Percentiles rank a stretch among this genome's conserved stretches.
phyloP scores from a whole-genome alignment of 37 sponge, comb jelly and placozoan species.

The Dysidea cf. avara region DNA sequence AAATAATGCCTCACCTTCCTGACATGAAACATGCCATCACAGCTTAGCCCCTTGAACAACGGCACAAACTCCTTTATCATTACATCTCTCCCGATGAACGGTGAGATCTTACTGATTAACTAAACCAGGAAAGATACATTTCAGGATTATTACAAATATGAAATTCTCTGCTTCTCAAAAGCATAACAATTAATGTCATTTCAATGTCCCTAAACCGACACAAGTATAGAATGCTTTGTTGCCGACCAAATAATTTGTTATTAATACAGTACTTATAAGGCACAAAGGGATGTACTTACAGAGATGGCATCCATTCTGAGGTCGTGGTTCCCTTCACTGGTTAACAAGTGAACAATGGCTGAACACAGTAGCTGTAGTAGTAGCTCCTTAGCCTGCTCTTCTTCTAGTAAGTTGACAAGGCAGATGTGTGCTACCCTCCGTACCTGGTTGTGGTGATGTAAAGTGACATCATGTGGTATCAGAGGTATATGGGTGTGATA shows the following conservation, averaged over 20 bases:
- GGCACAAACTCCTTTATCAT: constrained; percentile 34
- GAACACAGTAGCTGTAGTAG: constrained; percentile 24
- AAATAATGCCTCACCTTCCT: constrained; percentile 24
- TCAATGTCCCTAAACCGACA: too few species aligned
- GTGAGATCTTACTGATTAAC: constrained; percentile 41
- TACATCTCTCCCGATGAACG: constrained; percentile 28
- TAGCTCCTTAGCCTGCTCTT: constrained; percentile 21
- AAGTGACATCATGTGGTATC: too few species aligned
- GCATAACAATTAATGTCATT: too few species aligned
- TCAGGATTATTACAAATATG: too few species aligned
- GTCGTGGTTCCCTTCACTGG: constrained; percentile 45
- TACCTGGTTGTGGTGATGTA: constrained; percentile 54
- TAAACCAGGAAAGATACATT: constrained; percentile 14
- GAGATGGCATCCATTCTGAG: constrained; percentile 39
- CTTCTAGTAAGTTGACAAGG: constrained; percentile 36
- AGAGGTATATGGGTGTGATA: too few species aligned
- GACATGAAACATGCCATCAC: constrained; percentile 56
- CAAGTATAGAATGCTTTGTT: too few species aligned
- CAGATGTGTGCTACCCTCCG: constrained; percentile 48
- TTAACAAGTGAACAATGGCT: constrained; percentile 18
- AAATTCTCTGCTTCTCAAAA: too few species aligned
- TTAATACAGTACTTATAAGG: too few species aligned
- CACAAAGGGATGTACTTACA: constrained; percentile 12
- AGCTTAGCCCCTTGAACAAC: constrained; percentile 24
- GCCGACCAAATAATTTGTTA: too few species aligned